Evolutionary conservation across 2,797 vertebrate genomes (phyloP).

Genomic region (Girardinus metallicus): DNA sequence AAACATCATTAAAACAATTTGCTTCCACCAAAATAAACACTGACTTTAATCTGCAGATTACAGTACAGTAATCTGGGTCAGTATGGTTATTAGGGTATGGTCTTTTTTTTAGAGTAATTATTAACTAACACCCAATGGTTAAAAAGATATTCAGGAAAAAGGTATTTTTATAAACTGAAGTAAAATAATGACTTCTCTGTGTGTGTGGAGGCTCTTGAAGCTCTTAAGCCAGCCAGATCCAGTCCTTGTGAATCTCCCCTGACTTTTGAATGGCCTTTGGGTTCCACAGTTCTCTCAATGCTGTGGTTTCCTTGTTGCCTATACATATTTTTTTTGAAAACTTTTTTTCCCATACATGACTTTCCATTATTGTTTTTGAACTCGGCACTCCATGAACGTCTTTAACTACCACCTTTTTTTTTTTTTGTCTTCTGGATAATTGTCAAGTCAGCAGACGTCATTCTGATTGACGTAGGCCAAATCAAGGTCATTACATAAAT

Average conservation of each 20-base stretch:
- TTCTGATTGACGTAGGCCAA: background rate
- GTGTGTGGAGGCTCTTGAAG: background rate
- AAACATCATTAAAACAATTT: slow-evolving; percentile 28
- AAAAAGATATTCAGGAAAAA: background rate
- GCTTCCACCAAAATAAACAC: slow-evolving; percentile 54
- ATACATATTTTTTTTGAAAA: background rate
- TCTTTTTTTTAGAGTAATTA: background rate
- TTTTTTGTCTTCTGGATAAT: background rate
- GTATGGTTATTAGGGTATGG: slow-evolving; percentile 43
- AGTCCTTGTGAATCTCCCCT: background rate
- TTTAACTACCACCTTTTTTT: background rate
- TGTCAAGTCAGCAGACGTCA: background rate
- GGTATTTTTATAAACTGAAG: background rate
- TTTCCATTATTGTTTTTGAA: background rate
- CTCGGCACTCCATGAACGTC: background rate
- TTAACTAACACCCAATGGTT: background rate
- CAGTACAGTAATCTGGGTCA: slow-evolving; percentile 70
- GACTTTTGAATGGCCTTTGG: background rate
- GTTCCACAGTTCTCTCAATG: background rate
- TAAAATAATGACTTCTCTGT: background rate
- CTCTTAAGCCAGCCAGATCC: background rate
- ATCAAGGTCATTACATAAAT: background rate
- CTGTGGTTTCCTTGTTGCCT: background rate
- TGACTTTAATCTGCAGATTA: slow-evolving; percentile 79
- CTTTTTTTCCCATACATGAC: background rate